Base-by-base conservation (phyloP, 2,113 vertebrate species). In the Hyperopisus bebe region DNA sequence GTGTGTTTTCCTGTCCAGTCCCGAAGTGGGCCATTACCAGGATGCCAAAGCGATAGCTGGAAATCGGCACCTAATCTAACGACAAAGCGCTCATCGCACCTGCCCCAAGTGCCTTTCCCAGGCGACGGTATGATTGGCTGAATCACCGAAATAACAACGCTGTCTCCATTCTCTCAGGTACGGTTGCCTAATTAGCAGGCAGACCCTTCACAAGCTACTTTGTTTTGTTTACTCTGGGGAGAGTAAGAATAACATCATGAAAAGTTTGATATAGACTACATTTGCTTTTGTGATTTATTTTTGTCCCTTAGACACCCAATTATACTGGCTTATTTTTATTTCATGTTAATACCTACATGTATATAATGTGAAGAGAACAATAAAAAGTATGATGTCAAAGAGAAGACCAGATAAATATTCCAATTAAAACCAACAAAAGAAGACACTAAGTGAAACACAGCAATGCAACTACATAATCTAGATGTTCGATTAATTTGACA, bases 341-440 rank as follows among this genome's bases (percentile, higher is more conserved):
- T 55, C n/a, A 80, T 44, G 50, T 55, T 82, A 83, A 83, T 55
- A 21, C 11, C 27, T 66, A 27, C 70, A 83, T n/a, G 27, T 50
- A 83, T 87, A 42, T 58, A 83, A 55, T 58, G 51, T 19, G 35
- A 19, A 58, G 13, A 17, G 8, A 42, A 13, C 46, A 35, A 82
- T n/a, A 50, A 77, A 74, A 77, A 70, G 9, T 77, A 31, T 19
- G 42, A 89, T 51, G 46, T 82, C 19, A 82, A 53, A 24, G 1
- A 35, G 46, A 48, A 90, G 88, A 89, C 91, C 44, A 82, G 91
- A 88, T 91, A 91, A 93, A 91, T 87, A 91, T 89, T 51, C 85
- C 85, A 87, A 87, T 55, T 87, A 87, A 91, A 91, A 89, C 50
- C 15, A 39, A 27, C 44, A 62, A 58, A 84, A 85, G 89, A 27